Base-by-base conservation (phyloP, 2,888 invertebrate genomes). In the Elgonia sp. region DNA sequence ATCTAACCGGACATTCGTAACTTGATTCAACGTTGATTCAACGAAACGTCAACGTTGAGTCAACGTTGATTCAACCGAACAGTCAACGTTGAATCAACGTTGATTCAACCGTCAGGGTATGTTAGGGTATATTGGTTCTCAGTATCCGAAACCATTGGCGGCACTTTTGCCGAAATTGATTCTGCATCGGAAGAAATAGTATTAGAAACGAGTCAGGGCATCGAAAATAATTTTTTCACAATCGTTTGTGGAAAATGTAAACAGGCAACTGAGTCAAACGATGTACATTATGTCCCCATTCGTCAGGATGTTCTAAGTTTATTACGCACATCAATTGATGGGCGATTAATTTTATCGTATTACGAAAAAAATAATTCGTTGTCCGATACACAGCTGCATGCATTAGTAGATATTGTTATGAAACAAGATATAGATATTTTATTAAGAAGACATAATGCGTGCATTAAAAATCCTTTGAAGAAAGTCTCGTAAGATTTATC, bases 381-480 rank as follows among this genome's bases (percentile, higher is more conserved):
- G 55, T 77, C 65, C 6, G 77, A 77, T 29, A 8, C 20, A 7
- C 7, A n/a, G 53, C 37, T 55, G 20, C 65, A 65, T 55, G 2
- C 18, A 40, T 21, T 77, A 55, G 46, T 46, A n/a, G 16, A 55
- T n/a, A 20, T 77, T 20, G 16, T 77, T 12, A 77, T 77, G 14
- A n/a, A 65, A 21, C 77, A 77, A 9, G 77, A 77, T n/a, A n/a
- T 77, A 0, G 42, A 46, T 16, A 62, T 77, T 40, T 50, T 77
- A 16, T 7, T 77, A 29, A 50, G 53, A 53, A 50, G 20, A 55
- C 18, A 50, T 55, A 77, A 65, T 20, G 40, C 77, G 42, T 50
- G 18, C 18, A 18, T 77, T 6, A 14, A 65, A 53, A 62, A 62
- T 29, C 77, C 77, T 0, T 29, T 77, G 37, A 53, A 20, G 20